Base-by-base conservation (phyloP, 1,140 invertebrate genomes). In the Diorhabda elongata region DNA sequence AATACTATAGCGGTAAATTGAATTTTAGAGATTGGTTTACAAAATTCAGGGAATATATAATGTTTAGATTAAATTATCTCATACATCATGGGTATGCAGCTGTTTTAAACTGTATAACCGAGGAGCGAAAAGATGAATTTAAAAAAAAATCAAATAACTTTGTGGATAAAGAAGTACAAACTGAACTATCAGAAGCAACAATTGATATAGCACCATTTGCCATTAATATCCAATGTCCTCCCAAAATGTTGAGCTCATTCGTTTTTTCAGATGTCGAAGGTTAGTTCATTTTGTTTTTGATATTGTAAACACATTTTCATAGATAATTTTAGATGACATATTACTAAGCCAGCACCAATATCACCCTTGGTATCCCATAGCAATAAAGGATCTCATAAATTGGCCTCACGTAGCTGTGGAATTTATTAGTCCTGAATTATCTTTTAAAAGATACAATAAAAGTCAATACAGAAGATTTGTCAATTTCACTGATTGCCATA, bases 381-480 rank as follows among this genome's bases (percentile, higher is more conserved):
- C 63, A 9, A n/a, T 70, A 11, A 64, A 63, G 42, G 69, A 74
- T 52, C 44, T 74, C 43, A 61, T 71, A 3, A 68, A 68, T 41
- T 74, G 73, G 73, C 73, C 73, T 11, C 59, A 71, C 58, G 66
- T 74, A n/a, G 73, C 66, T 4, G 66, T 74, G 7, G 70, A 74
- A 66, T 44, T 74, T 7, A 56, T 41, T 5, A 69, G 65, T 62
- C 68, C 70, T 41, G 63, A 71, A 58, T 71, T 74, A 44, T 44
- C 68, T 6, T 74, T 74, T 67, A 63, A 59, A 47, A 69, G 73
- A 66, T 64, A 26, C 44, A 74, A 74, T 44, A 44, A 64, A 44
- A 66, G 60, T 66, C 70, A 74, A 63, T 69, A 61, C 56, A 41
- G 43, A 11, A 74, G 73, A 66, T 64, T 62, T 47, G 56, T 74